Conservation (phyloP, 2,113 vertebrate genomes). For the Serilophus lunatus region DNA sequence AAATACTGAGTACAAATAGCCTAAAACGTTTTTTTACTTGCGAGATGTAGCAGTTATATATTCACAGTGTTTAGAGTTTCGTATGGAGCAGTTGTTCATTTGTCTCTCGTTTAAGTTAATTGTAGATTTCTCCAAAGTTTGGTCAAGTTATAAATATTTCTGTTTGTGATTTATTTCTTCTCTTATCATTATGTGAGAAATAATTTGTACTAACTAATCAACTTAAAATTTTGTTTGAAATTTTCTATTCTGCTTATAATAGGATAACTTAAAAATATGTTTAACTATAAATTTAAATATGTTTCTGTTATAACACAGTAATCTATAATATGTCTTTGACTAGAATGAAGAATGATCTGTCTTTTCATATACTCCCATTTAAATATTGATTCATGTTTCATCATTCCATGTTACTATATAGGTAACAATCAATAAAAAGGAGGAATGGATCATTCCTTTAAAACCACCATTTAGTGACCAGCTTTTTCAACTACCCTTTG, state of each 20-base stretch:
- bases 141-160: not conserved
- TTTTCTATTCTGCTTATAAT: not conserved
- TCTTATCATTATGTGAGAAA: not conserved
- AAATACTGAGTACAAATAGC: not conserved
- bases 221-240: not conserved
- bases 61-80: not conserved
- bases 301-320: not conserved
- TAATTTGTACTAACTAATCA: not conserved
- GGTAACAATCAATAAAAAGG: not conserved
- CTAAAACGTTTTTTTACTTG: not conserved
- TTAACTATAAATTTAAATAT: not conserved
- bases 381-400: not conserved
- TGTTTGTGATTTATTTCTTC: not conserved
- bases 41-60: not conserved
- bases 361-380: not conserved
- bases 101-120: slow-evolving; percentile 77
- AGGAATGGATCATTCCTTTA: not conserved
- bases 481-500: not conserved
- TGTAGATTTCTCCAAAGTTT: slow-evolving; percentile 68
- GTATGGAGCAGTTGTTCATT: slow-evolving; percentile 68
- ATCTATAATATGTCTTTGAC: not conserved
- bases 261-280: not conserved
- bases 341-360: not conserved
- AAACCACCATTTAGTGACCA: not conserved
- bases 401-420: not conserved